Base-by-base conservation (phyloP, 2,797 vertebrate genomes). In the Acanthiza pusilla region DNA sequence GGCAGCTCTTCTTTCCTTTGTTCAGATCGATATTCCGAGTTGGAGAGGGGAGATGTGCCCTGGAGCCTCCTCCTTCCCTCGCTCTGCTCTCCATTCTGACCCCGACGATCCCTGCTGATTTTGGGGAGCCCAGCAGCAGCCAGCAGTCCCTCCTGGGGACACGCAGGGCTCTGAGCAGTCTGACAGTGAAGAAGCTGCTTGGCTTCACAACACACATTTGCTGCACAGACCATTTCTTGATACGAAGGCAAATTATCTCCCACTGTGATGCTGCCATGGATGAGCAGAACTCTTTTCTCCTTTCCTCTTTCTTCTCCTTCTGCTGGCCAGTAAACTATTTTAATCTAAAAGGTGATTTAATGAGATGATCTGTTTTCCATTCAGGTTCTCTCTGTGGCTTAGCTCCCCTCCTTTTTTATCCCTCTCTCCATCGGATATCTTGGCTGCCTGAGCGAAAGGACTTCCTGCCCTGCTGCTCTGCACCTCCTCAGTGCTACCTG, bases 351-450 rank as follows among this genome's bases (percentile, higher is more conserved):
- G 93, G 81, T 86, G 66, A 90, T 88, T 94, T 94, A 89, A 91
- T 92, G 83, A 86, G 79, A 58, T 68, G 72, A 94, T 94, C 79
- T 96, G 54, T 93, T 96, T 95, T 94, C 91, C 93, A 91, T 93
- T 93, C 70, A 45, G 68, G 66, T 60, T 75, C 85, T 78, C 90
- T 81, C 72, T 73, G 70, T 70, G 70, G 68, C 63, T 94, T 67
- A 83, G 61, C 58, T 92, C 20, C 73, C 42, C 16, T 78, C 27
- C 9, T 30, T 45, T 71, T 54, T 17, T 0, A 0, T 8, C 25
- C 50, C 19, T 53, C 66, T 25, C 13, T 76, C 83, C 83, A 54
- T 78, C 68, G 72, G 40, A 60, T 36, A 42, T 87, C 70, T 86
- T 94, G 83, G 76, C 94, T 93, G 76, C 47, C 68, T 90, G 57